phyloP scores from a whole-genome alignment of 2,797 vertebrate species.

The Paguma larvata region DNA sequence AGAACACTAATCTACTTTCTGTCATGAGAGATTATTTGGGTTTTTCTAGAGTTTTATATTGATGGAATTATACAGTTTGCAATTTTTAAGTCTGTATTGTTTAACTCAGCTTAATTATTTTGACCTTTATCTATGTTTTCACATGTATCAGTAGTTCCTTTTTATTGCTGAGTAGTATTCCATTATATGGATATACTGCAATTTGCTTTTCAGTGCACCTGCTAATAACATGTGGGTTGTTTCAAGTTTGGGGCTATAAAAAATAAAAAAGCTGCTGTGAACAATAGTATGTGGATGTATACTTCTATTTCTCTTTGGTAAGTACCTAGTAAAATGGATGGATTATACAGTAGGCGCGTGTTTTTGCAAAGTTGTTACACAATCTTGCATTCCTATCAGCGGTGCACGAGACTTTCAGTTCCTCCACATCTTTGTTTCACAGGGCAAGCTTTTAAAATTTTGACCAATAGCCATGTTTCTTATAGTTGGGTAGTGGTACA shows the following conservation, averaged over 20 bases:
- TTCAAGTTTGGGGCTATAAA: background rate
- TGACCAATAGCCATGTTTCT: background rate
- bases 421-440: background rate
- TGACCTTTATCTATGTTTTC: background rate
- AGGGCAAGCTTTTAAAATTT: background rate
- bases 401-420: background rate
- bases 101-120: background rate
- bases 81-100: background rate
- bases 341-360: background rate
- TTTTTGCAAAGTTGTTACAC: background rate
- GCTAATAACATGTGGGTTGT: background rate
- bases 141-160: background rate
- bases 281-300: background rate
- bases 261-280: background rate
- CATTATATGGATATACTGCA: background rate
- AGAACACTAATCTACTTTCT: background rate
- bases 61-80: background rate
- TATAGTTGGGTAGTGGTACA: background rate
- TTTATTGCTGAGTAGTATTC: background rate
- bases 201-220: background rate
- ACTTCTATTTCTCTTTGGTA: background rate
- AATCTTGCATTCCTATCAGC: background rate
- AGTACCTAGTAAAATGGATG: background rate
- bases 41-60: conserved; percentile 21
- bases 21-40: background rate